Percentiles rank a stretch among this genome's conserved stretches.
These are phyloP conservation scores for Pseudorectes ferrugineus DNA, from an alignment of 2,113 vertebrate genomes.

Conservation along the genomic window DNA sequence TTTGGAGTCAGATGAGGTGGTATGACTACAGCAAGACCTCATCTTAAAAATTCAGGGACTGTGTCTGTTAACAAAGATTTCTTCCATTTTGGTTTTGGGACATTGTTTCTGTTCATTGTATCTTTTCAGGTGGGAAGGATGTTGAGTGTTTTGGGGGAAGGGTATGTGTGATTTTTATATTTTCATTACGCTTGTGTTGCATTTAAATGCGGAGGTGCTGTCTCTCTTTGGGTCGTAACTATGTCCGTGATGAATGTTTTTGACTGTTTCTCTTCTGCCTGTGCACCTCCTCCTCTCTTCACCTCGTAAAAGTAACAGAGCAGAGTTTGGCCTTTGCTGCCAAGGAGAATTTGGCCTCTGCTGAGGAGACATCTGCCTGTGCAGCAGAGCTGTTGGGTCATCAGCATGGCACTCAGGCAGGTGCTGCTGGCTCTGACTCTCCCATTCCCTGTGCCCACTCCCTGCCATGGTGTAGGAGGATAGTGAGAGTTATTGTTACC, in stretches of 20 bases:
- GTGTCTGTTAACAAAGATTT: slow-evolving; percentile 44
- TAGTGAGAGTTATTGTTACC: neutral
- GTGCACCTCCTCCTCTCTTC: neutral
- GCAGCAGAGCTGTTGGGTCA: neutral
- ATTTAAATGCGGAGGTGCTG: slow-evolving; percentile 68
- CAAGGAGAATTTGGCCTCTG: neutral
- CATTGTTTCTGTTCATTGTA: slow-evolving; percentile 26
- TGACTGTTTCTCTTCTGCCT: neutral
- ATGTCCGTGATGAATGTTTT: neutral
- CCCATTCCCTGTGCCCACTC: neutral
- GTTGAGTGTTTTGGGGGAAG: slow-evolving; percentile 6
- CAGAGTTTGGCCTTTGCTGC: neutral
- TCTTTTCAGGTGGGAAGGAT: neutral
- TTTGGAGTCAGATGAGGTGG: slow-evolving; percentile 95
- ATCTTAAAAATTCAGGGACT: slow-evolving; percentile 68
- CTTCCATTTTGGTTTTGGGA: neutral
- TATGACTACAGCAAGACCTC: slow-evolving; percentile 72
- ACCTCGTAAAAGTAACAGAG: neutral
- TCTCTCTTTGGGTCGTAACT: neutral
- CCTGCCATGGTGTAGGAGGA: neutral
- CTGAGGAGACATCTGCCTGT: rapidly evolving
- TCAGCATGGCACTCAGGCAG: neutral
- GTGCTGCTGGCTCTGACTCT: neutral
- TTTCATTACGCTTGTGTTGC: neutral
- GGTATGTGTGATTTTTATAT: neutral